Base-by-base conservation (phyloP, 2,113 vertebrate species). In the Verasper variegatus region DNA sequence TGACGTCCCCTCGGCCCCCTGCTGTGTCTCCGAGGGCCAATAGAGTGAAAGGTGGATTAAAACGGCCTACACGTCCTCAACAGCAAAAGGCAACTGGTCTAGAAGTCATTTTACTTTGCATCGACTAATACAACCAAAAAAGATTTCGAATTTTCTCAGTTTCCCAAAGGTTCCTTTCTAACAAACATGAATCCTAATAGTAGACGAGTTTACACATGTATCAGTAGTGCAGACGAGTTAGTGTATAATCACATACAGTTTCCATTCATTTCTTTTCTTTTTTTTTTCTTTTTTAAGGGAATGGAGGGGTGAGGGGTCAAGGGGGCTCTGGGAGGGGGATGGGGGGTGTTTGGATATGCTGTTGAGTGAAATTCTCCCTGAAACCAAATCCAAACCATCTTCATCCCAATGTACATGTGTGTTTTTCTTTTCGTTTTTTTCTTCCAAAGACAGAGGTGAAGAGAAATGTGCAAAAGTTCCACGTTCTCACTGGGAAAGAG, bases 391-490 rank as follows among this genome's bases (percentile, higher is more conserved):
- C 89, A 89, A 91, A 82, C 71, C 18, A 69, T 92, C 86, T 81
- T 92, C 82, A 76, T 89, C 70, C 86, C 77, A 85, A 87, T 89
- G 81, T 89, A 90, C 68, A 74, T 64, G 76, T 14, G 47, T 11
- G 62, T 68, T 55, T 40, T 31, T 71, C 8, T 10, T 54, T 58
- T 67, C 52, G 5, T 56, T 37, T 57, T 72, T 58, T 69, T 11
- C 45, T 23, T 51, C 81, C 37, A 73, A 82, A 82, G 71, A 82
- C 73, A 74, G 85, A 88, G 77, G 87, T 85, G 86, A 84, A 80
- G 86, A 83, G 90, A 87, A 90, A 91, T 92, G 90, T 91, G 90
- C 85, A 92, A 94, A 87, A 85, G 87, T 86, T 90, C 88, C 86
- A 86, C 47, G 60, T 91, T 90, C 75, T 88, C 85, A 89, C 93